These are phyloP conservation scores for Pinctada fucata DNA, from an alignment of 2,888 invertebrate species.

Conservation along the genomic window DNA sequence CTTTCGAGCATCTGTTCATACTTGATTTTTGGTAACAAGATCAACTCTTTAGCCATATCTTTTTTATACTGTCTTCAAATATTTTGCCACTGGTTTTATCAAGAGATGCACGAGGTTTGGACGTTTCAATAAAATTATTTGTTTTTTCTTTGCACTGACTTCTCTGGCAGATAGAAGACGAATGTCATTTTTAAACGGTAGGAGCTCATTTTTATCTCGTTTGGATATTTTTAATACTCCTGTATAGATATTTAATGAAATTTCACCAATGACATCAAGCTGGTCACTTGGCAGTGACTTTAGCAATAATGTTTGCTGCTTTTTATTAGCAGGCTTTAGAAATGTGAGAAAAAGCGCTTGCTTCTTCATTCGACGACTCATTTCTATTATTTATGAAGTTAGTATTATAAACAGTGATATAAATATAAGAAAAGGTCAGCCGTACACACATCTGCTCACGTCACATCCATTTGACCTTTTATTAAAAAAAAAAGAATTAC, in stretches of 20 bases:
- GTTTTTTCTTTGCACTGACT: slow-evolving; percentile 2
- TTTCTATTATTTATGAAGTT: too few relatives aligned
- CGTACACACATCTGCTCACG: too few relatives aligned
- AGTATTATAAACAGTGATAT: too few relatives aligned
- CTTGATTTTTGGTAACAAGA: slow-evolving; percentile 20
- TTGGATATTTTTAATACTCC: slow-evolving; percentile 5
- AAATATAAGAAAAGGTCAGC: too few relatives aligned
- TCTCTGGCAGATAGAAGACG: slow-evolving; percentile 14
- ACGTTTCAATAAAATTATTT: slow-evolving; percentile 7
- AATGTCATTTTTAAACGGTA: slow-evolving; percentile 16
- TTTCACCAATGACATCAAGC: slow-evolving; percentile 24
- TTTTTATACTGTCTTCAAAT: neutral
- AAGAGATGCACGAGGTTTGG: slow-evolving; percentile 2
- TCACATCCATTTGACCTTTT: too few relatives aligned
- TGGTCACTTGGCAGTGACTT: slow-evolving; percentile 11
- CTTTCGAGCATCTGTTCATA: slow-evolving; percentile 19
- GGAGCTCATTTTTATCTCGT: slow-evolving; percentile 17
- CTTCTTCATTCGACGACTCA: slow-evolving; percentile 14
- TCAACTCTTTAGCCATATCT: slow-evolving; percentile 27
- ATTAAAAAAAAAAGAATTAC: slow-evolving; percentile 7
- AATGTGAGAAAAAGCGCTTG: slow-evolving; percentile 5
- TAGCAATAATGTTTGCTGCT: slow-evolving; percentile 14
- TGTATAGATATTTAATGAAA: slow-evolving; percentile 24
- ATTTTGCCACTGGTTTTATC: slow-evolving; percentile 12
- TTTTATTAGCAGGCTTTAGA: neutral